Percentiles rank a stretch among this genome's conserved stretches.
Evolutionary conservation across 2,113 vertebrate genomes (phyloP).

Genomic region (Tringa solitaria): DNA sequence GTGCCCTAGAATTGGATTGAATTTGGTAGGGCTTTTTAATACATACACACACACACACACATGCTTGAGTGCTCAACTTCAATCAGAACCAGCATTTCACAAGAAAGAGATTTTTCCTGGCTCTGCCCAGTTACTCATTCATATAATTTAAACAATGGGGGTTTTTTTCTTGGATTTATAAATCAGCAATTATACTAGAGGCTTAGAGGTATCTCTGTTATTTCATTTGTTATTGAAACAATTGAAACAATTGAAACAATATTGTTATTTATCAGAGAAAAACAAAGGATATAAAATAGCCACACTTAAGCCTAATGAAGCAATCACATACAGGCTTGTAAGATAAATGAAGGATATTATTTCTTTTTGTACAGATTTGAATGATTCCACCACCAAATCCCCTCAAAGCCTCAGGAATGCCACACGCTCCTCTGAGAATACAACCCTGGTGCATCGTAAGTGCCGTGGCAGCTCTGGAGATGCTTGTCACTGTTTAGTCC

Average conservation of each 20-base stretch:
- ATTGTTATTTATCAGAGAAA: neutral
- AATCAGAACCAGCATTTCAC: neutral
- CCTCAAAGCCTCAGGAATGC: neutral
- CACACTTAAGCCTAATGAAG: neutral
- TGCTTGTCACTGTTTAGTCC: neutral
- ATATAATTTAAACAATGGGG: neutral
- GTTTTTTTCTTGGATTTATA: neutral
- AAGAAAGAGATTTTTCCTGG: neutral
- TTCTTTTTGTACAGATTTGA: neutral
- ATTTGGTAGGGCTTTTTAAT: neutral
- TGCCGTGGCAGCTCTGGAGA: neutral
- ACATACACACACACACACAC: fast-evolving
- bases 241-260: no score
- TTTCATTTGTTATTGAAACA: neutral
- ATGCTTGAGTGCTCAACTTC: neutral
- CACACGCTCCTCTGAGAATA: neutral
- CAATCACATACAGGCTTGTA: neutral
- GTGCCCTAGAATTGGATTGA: neutral
- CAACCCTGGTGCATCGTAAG: neutral
- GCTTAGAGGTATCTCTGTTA: neutral
- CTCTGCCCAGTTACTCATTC: neutral
- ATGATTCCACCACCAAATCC: neutral
- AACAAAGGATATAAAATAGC: neutral
- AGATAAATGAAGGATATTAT: neutral
- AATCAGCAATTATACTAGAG: neutral